Evolutionary conservation across 2,113 vertebrate genomes (phyloP), one percentile per base, ranked within the genome.

Genomic region (Xenopus laevis): DNA sequence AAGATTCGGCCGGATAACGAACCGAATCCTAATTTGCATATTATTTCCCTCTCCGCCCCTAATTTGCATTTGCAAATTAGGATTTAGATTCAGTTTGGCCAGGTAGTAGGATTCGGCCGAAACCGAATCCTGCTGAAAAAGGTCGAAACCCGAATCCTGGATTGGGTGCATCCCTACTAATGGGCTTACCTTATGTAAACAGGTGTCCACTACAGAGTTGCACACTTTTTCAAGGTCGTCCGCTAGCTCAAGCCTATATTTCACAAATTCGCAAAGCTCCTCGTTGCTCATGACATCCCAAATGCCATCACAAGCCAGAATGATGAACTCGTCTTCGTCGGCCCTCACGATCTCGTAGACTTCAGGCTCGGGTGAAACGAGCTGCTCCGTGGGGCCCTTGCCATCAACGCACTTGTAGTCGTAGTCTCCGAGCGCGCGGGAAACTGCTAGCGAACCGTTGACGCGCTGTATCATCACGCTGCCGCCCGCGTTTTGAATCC

Each of bases 251-350:
- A 99, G 95, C 87, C 97, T 92, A 79, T 95, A 98, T 81, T 92
- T 93, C 80, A 98, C 94, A 89, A 93, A 99, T 83, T 97, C 93
- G 82, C 96, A 98, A 86, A 99, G 93, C 89, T 99, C 97, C 88
- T 98, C 96, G 20, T 99, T 99, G 90, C 94, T 97, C 96, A 99
- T 99, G 84, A 99, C 97, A 86, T 99, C 97, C 97, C 97, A 98
- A 90, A 99, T 97, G 69, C 97, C 97, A 79, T 99, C 97, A 80
- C 97, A 99, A 50, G 97, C 97, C 86, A 99, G 87, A 81, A 98
- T 89, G 75, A 99, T 91, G 86, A 99, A 99, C 75, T 98, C 95
- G 83, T 99, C 97, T 83, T 96, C 95, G 74, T 95, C 92, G 66
- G 93, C 92, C 80, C 97, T 94, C 79, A 91, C 78, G 82, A 99